A percentile compares a stretch with the other conserved stretches of the same genome.
These are phyloP conservation scores for Drosophila helvetica DNA, from an alignment of 2,888 invertebrate genomes.

Conservation along the genomic window DNA sequence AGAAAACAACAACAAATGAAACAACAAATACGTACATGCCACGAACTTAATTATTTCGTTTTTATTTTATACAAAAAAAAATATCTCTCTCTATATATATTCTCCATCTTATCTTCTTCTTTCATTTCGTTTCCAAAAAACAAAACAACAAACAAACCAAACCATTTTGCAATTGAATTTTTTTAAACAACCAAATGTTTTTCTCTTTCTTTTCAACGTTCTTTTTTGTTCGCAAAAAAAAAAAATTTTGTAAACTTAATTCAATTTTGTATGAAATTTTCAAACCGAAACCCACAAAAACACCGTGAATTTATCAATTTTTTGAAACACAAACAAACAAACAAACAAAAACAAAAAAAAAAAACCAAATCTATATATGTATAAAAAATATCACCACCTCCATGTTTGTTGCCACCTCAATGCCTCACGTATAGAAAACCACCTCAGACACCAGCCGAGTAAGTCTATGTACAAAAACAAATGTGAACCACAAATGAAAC, in stretches of 20 bases:
- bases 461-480: slow-evolving; percentile 78
- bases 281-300: slow-evolving; percentile 41
- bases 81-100: slow-evolving; percentile 42
- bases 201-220: slow-evolving; percentile 77
- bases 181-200: slow-evolving; percentile 72
- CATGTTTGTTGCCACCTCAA: slow-evolving; percentile 73
- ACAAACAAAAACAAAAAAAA: slow-evolving; percentile 61
- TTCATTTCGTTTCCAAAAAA: slow-evolving; percentile 58
- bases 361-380: slow-evolving; percentile 36
- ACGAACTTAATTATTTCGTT: slow-evolving; percentile 63
- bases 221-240: slow-evolving; percentile 70
- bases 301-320: slow-evolving; percentile 59
- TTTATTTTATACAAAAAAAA: slow-evolving; percentile 21
- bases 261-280: slow-evolving; percentile 43
- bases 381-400: slow-evolving; percentile 67
- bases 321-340: slow-evolving; percentile 69
- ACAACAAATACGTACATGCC: slow-evolving; percentile 74
- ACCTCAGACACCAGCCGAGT: slow-evolving; percentile 84
- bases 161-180: slow-evolving; percentile 64
- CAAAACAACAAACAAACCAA: slow-evolving; percentile 49
- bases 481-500: slow-evolving; percentile 42
- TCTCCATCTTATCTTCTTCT: slow-evolving; percentile 48
- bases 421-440: slow-evolving; percentile 83
- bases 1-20: slow-evolving; percentile 64
- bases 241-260: slow-evolving; percentile 48